phyloP scores from a whole-genome alignment of 1,140 invertebrate species.

The Pissodes strobi region DNA sequence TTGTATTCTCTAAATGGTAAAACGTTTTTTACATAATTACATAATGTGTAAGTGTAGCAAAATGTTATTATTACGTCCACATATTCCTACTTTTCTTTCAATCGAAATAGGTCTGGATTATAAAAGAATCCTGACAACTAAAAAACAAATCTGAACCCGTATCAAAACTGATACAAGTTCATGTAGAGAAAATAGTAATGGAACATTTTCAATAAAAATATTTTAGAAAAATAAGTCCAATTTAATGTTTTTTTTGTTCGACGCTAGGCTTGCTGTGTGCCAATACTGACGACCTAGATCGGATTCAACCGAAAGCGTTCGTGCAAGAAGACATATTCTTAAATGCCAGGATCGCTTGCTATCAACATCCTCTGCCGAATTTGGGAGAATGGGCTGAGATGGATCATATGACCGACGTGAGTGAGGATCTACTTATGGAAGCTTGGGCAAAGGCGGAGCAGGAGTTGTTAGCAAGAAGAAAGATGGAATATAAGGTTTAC shows the following conservation, averaged over 20 bases:
- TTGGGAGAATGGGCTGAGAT: slow-evolving; percentile 67
- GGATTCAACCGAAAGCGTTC: slow-evolving; percentile 82
- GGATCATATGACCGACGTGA: slow-evolving; percentile 57
- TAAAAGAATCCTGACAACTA: too few relatives aligned
- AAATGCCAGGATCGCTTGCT: slow-evolving; percentile 80
- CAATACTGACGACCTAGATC: slow-evolving; percentile 69
- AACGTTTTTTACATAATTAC: too few relatives aligned
- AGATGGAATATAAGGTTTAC: slow-evolving; percentile 79
- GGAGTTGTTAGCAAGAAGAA: slow-evolving; percentile 71
- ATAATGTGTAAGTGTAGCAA: too few relatives aligned
- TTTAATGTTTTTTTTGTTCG: slow-evolving; percentile 1
- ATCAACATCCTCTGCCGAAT: slow-evolving; percentile 69
- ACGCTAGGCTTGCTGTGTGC: slow-evolving; percentile 74
- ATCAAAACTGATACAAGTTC: too few relatives aligned
- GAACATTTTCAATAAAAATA: too few relatives aligned
- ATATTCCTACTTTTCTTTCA: too few relatives aligned
- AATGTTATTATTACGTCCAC: too few relatives aligned
- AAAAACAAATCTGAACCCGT: too few relatives aligned
- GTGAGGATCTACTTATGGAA: slow-evolving; percentile 62
- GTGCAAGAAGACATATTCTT: slow-evolving; percentile 85
- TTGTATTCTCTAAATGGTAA: too few relatives aligned
- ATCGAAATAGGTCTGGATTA: too few relatives aligned
- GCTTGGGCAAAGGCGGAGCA: slow-evolving; percentile 76
- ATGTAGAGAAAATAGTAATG: too few relatives aligned
- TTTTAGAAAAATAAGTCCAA: not conserved